Evolutionary conservation across 2,797 vertebrate species (phyloP), one percentile per base, ranked within the genome.

Genomic region (Acanthornis magna): DNA sequence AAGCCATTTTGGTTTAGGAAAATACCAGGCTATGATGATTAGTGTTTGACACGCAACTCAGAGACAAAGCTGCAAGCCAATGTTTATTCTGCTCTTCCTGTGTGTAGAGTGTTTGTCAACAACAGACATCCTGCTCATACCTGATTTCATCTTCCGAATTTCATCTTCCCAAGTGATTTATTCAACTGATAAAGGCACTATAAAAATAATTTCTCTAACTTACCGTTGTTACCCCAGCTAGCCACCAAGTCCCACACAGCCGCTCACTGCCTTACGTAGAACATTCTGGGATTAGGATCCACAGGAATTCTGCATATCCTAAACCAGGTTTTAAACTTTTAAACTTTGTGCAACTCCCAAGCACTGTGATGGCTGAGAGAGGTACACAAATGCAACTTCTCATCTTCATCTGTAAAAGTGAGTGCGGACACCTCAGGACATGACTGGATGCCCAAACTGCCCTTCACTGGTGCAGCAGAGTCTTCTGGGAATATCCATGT

Each of bases 1-100:
- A 78, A 95, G 85, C 74, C 95, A 86, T 95, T 95, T 88, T 76
- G 53, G 27, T 86, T 85, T 58, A 91, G 85, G 83, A 85, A 93
- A 95, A 93, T 29, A 43, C 34, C 45, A 42, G 5, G 3, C 53
- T 83, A 5, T 15, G 45, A 54, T 60, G 78, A 71, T 91, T 45
- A 83, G 51, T 1, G n/a, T 40, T 74, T 1, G 0, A 47, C 61
- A 20, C 16, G 77, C 68, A 48, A 65, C 43, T 11, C 0, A 0
- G 45, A 79, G 85, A 66, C 61, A 58, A 89, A 84, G 66, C 42
- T 60, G 18, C 2, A 6, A 63, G 71, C 38, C 80, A 58, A 16
- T 48, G 58, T 92, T 91, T 93, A 71, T 71, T 34, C 83, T 82
- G 53, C 26, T 88, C 71, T 90, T 88, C 88, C 51, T 61, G 9